phyloP scores from a whole-genome alignment of 2,113 vertebrate species.

The Scomber colias region DNA sequence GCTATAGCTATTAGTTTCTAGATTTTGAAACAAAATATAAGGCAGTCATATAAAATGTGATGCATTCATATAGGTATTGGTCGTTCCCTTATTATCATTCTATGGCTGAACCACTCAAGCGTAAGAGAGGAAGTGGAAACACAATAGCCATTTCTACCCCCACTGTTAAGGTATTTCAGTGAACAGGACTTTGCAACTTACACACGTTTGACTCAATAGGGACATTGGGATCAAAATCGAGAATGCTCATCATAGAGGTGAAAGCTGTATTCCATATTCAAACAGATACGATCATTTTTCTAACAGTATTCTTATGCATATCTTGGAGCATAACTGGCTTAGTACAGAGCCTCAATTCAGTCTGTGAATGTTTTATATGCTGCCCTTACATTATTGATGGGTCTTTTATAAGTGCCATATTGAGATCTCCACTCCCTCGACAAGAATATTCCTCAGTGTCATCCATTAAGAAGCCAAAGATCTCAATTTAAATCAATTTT shows the following conservation, averaged over 20 bases:
- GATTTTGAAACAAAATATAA: background rate
- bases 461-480: conserved; percentile 78
- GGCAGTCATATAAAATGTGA: background rate
- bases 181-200: conserved; percentile 29
- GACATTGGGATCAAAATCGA: conserved; percentile 26
- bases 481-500: conserved; percentile 78
- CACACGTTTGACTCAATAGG: conserved; percentile 26
- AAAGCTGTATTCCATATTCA: conserved; percentile 36
- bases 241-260: conserved; percentile 22
- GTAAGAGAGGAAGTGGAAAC: conserved; percentile 38
- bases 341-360: conserved; percentile 58
- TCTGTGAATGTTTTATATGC: conserved; percentile 80
- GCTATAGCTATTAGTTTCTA: background rate
- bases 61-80: background rate
- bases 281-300: conserved; percentile 26
- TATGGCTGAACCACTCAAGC: conserved; percentile 27
- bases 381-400: conserved; percentile 81
- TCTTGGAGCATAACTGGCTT: conserved; percentile 47
- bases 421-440: conserved; percentile 68
- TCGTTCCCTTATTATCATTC: conserved; percentile 46
- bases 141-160: conserved; percentile 20
- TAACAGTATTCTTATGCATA: conserved; percentile 39
- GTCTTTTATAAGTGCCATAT: conserved; percentile 79
- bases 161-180: conserved; percentile 12
- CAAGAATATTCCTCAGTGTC: conserved; percentile 72